Evolutionary conservation across 2,113 vertebrate species (phyloP).

Genomic region (Strigops habroptila): DNA sequence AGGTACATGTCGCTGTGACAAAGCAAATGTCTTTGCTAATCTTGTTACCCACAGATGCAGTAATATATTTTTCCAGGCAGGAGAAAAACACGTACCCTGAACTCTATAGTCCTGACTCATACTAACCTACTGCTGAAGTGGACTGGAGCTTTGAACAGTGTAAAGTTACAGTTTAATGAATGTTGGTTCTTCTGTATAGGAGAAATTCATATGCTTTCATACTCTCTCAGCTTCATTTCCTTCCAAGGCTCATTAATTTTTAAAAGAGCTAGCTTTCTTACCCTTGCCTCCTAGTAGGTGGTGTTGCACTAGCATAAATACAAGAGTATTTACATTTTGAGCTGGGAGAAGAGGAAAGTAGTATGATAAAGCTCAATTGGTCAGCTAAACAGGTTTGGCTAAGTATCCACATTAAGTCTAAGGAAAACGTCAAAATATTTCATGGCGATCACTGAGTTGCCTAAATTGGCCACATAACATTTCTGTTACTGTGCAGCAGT

Average conservation of each 20-base stretch:
- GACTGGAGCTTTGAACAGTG: conserved; percentile 35
- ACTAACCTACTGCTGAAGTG: conserved; percentile 27
- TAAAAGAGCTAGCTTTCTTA: conserved; percentile 63
- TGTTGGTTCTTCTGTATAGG: conserved; percentile 44
- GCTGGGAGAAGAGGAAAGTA: conserved; percentile 20
- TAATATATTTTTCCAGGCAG: conserved; percentile 39
- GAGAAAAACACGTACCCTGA: not conserved
- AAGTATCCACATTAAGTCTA: conserved; percentile 20
- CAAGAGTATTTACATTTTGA: conserved; percentile 40
- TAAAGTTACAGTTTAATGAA: conserved; percentile 62
- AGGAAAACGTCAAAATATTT: not conserved
- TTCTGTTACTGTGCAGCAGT: not conserved
- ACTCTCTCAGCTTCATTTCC: conserved; percentile 66
- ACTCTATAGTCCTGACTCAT: conserved; percentile 6
- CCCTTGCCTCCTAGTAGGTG: conserved; percentile 59
- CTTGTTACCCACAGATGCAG: not conserved
- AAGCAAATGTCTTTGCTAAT: not conserved
- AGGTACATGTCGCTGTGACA: not conserved
- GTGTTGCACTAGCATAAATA: conserved; percentile 59
- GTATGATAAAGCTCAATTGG: conserved; percentile 45
- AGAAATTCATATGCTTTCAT: conserved; percentile 63
- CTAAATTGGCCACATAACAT: not conserved
- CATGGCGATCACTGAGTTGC: conserved; percentile 6
- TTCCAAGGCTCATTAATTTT: conserved; percentile 68
- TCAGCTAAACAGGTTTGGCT: conserved; percentile 30